phyloP scores from a whole-genome alignment of 2,888 invertebrate genomes.

The Clepsis dumicolana region DNA sequence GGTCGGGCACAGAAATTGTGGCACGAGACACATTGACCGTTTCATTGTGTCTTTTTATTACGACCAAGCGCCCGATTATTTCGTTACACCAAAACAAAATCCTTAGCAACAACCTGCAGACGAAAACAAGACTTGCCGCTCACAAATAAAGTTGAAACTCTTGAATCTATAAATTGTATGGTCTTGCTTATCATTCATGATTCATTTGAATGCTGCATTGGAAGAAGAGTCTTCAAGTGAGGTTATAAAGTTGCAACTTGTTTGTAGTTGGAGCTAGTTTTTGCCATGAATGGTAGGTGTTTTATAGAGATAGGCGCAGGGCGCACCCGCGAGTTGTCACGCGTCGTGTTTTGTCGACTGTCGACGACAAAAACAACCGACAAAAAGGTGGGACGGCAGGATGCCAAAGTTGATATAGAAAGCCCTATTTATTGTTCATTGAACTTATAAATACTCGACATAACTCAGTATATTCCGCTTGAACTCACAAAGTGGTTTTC shows the following conservation, averaged over 20 bases:
- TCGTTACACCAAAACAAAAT: constrained; percentile 68
- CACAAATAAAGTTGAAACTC: constrained; percentile 44
- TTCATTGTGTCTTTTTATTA: constrained; percentile 76
- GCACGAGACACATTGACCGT: constrained; percentile 82
- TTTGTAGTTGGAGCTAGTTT: constrained; percentile 53
- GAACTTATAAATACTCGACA: constrained; percentile 25
- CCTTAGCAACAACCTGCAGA: constrained; percentile 44
- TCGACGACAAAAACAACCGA: constrained; percentile 63
- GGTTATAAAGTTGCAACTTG: constrained; percentile 49
- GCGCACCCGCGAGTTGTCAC: constrained; percentile 81
- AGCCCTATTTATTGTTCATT: constrained; percentile 44
- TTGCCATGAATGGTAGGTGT: constrained; percentile 56
- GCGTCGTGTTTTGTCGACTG: constrained; percentile 70
- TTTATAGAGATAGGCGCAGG: constrained; percentile 66
- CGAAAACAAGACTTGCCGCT: constrained; percentile 42
- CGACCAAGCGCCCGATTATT: constrained; percentile 66
- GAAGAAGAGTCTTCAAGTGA: constrained; percentile 35
- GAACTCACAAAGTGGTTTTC: too few species aligned
- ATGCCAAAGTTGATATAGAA: constrained; percentile 37
- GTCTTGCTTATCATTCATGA: constrained; percentile 48
- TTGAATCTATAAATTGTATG: constrained; percentile 32
- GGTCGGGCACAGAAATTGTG: constrained; percentile 70
- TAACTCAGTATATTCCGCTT: too few species aligned
- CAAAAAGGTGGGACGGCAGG: constrained; percentile 59
- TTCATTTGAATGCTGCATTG: constrained; percentile 39